Conservation (phyloP, 64 coral and sea anemone species). For the Platygyra sinensis region DNA sequence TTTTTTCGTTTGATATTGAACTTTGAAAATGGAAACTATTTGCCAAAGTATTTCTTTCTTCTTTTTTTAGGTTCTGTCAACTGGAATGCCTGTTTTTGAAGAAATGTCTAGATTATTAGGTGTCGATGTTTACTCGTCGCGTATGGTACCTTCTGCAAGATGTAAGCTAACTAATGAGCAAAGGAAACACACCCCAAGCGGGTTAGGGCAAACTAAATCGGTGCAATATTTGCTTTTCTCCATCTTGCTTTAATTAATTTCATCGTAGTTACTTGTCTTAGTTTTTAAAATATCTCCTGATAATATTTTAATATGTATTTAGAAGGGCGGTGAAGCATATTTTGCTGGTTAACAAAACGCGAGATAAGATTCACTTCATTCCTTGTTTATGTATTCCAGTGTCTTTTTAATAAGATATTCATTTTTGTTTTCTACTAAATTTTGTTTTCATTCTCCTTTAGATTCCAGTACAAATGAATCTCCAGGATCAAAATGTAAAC, state of each 20-base stretch:
- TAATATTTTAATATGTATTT: too few species aligned
- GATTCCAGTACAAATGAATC: conserved; percentile 14
- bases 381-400: too few species aligned
- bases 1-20: too few species aligned
- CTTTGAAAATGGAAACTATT: not conserved
- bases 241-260: too few species aligned
- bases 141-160: conserved; percentile 13
- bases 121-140: conserved; percentile 9
- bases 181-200: too few species aligned
- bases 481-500: conserved; percentile 43
- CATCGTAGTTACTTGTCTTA: too few species aligned
- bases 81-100: conserved; percentile 25
- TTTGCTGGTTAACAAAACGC: too few species aligned
- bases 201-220: too few species aligned
- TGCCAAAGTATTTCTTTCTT: not conserved
- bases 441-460: not conserved
- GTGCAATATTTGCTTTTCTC: too few species aligned
- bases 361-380: too few species aligned
- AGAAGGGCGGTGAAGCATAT: too few species aligned
- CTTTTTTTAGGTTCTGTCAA: not conserved
- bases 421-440: not conserved
- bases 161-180: not conserved
- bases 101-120: conserved; percentile 24
- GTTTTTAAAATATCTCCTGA: too few species aligned
- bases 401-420: not conserved